Conservation (phyloP, 2,113 vertebrate species). For the Dolichallabes microphthalmus region DNA sequence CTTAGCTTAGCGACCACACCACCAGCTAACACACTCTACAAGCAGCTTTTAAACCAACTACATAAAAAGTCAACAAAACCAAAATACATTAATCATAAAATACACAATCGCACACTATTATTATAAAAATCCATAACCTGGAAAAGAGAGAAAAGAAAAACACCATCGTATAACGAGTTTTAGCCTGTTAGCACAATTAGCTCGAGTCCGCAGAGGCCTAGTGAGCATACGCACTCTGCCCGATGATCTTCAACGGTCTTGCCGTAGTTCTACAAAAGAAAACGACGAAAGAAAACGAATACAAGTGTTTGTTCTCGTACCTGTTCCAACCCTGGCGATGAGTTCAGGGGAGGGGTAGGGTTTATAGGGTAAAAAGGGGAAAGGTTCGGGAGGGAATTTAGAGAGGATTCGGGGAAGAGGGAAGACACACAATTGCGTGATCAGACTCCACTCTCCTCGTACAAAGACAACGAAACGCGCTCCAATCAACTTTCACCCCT, state of each 20-base stretch:
- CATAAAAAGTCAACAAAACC: background rate
- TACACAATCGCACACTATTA: too few relatives aligned
- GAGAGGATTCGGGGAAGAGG: slow-evolving; percentile 80
- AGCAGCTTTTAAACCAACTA: background rate
- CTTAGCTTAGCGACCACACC: background rate
- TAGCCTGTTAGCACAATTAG: slow-evolving; percentile 28
- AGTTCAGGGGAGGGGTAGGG: slow-evolving; percentile 74
- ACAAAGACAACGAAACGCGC: slow-evolving; percentile 56
- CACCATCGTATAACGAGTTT: background rate
- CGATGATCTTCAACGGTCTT: slow-evolving; percentile 54
- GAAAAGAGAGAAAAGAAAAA: too few relatives aligned
- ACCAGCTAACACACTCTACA: background rate
- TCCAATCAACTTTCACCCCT: slow-evolving; percentile 52
- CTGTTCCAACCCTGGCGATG: slow-evolving; percentile 58
- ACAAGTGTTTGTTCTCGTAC: slow-evolving; percentile 56
- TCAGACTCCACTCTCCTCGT: slow-evolving; percentile 70
- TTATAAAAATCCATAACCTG: too few relatives aligned
- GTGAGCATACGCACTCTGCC: slow-evolving; percentile 59
- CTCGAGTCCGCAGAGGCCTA: slow-evolving; percentile 49
- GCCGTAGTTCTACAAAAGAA: slow-evolving; percentile 8
- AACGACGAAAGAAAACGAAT: background rate
- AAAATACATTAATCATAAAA: background rate
- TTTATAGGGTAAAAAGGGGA: slow-evolving; percentile 78
- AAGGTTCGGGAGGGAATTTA: slow-evolving; percentile 81
- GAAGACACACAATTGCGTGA: slow-evolving; percentile 75